Percentiles rank a stretch among this genome's conserved stretches.
phyloP scores from a whole-genome alignment of 2,797 vertebrate genomes.

The Macropodus opercularis region DNA sequence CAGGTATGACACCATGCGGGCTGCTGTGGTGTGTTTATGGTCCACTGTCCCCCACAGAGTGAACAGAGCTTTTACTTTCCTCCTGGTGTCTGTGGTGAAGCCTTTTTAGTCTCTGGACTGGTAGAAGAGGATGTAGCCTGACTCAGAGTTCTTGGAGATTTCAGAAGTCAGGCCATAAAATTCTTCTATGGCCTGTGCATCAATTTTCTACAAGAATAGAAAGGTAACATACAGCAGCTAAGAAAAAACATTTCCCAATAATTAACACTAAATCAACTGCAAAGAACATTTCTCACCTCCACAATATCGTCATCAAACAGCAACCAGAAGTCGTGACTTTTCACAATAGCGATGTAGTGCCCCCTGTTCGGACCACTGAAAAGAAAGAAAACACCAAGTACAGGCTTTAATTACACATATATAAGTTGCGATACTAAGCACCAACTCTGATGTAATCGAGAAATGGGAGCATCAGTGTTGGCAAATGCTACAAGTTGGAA shows the following conservation, averaged over 20 bases:
- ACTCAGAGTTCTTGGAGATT: conserved; percentile 99
- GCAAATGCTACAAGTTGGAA: too few species aligned
- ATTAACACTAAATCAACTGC: not conserved
- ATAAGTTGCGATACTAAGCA: too few species aligned
- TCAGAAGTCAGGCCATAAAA: conserved; percentile 99
- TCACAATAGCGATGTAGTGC: conserved; percentile 98
- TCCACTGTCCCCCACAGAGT: conserved; percentile 35
- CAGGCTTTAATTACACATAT: too few species aligned
- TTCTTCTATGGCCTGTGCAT: conserved; percentile 99
- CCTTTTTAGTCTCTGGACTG: conserved; percentile 92
- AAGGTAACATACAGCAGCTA: not conserved
- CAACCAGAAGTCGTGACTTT: conserved; percentile 98
- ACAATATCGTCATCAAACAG: conserved; percentile 98
- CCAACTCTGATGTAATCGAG: too few species aligned
- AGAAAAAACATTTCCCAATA: not conserved
- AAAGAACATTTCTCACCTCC: conserved; percentile 76
- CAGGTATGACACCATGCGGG: conserved; percentile 56
- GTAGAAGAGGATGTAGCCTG: conserved; percentile 99
- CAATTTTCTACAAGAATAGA: conserved; percentile 89
- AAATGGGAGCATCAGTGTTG: too few species aligned
- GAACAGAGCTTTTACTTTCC: conserved; percentile 37
- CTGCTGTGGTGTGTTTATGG: conserved; percentile 57
- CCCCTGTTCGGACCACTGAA: conserved; percentile 93
- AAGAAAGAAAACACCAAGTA: not conserved
- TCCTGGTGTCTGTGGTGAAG: conserved; percentile 37